These are phyloP conservation scores for Tipula helvola DNA, from an alignment of 2,888 invertebrate genomes.

Conservation along the genomic window DNA sequence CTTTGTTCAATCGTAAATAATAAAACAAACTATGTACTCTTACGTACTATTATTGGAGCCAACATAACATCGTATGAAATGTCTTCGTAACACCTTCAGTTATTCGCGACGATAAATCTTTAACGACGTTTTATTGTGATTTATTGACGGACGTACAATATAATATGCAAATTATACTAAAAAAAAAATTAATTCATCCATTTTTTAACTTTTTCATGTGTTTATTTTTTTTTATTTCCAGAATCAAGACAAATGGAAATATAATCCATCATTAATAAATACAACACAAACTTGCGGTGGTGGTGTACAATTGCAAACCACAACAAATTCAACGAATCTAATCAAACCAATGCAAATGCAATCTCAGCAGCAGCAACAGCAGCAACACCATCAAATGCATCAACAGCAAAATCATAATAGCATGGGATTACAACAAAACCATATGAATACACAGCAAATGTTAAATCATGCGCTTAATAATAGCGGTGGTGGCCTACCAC, in stretches of 20 bases:
- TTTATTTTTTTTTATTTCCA: conserved; percentile 37
- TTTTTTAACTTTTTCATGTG: conserved; percentile 14
- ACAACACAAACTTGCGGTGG: conserved; percentile 39
- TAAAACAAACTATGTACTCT: too few species aligned
- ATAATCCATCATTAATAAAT: conserved; percentile 47
- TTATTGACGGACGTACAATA: not conserved
- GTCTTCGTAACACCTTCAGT: not conserved
- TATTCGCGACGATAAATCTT: not conserved
- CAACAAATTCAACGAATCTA: conserved; percentile 14
- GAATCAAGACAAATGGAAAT: conserved; percentile 82
- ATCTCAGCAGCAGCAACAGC: conserved; percentile 33
- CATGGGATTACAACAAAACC: conserved; percentile 19
- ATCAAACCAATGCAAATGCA: conserved; percentile 34
- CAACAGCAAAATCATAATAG: conserved; percentile 35
- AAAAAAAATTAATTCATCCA: not conserved
- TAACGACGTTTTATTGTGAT: not conserved
- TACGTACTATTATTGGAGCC: not conserved
- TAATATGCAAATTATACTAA: not conserved
- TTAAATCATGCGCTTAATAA: conserved; percentile 33
- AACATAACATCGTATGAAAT: not conserved
- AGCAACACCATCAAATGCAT: conserved; percentile 37
- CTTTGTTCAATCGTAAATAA: too few species aligned
- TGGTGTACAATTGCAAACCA: conserved; percentile 29
- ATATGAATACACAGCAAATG: conserved; percentile 32
- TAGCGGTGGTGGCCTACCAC: conserved; percentile 21